Evolutionary conservation across 1,140 invertebrate genomes (phyloP).

Genomic region (Nylanderia fulva): DNA sequence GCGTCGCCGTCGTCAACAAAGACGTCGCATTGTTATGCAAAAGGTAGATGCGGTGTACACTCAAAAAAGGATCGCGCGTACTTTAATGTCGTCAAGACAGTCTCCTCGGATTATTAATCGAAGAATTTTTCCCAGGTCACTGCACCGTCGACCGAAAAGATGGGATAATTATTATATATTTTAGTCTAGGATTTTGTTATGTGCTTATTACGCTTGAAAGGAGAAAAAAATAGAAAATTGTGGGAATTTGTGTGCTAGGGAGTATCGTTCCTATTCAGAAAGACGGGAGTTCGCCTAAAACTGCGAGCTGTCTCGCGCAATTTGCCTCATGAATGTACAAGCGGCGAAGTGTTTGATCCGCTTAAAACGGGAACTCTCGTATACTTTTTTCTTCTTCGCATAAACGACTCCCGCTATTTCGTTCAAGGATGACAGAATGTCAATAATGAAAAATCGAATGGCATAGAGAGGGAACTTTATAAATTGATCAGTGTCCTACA

Average conservation of each 20-base stretch:
- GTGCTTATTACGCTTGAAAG: conserved; percentile 1
- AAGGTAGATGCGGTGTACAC: conserved; percentile 24
- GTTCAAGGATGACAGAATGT: conserved; percentile 32
- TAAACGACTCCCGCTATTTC: neutral
- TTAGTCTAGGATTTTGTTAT: conserved; percentile 21
- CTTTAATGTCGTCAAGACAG: conserved; percentile 24
- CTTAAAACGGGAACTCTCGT: conserved; percentile 21
- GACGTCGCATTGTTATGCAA: conserved; percentile 56
- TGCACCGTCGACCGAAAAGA: neutral
- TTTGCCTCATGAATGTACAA: conserved; percentile 45
- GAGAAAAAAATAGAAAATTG: neutral
- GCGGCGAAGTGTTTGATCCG: conserved; percentile 29
- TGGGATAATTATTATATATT: conserved; percentile 43
- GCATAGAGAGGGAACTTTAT: conserved; percentile 21
- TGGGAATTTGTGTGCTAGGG: neutral
- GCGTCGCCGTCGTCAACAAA: conserved; percentile 40
- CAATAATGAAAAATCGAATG: conserved; percentile 52
- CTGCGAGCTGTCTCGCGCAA: conserved; percentile 33
- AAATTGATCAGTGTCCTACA: conserved; percentile 18
- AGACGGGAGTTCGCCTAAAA: conserved; percentile 37
- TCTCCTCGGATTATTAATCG: conserved; percentile 40
- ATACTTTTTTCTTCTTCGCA: conserved; percentile 27
- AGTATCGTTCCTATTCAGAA: conserved; percentile 26
- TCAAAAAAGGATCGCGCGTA: conserved; percentile 23
- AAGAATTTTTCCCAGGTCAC: conserved; percentile 3